Conservation (phyloP, 1,140 invertebrate species). For the Lasaia peninsularis region DNA sequence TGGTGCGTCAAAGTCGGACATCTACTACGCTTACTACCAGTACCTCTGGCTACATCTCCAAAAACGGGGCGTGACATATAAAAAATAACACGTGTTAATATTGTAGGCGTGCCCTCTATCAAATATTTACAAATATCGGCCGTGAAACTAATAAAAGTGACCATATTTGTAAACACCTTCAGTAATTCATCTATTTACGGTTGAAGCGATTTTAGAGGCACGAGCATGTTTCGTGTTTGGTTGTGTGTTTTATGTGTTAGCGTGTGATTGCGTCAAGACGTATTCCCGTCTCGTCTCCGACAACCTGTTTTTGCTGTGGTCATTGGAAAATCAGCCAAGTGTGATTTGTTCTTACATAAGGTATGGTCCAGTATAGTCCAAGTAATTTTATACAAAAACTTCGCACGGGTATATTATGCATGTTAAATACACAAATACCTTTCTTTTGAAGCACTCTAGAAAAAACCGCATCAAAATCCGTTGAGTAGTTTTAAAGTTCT, state of each 20-base stretch:
- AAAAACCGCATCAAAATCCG: no score
- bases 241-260: constrained; percentile 49
- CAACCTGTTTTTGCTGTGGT: constrained; percentile 41
- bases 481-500: no score
- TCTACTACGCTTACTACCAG: no score
- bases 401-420: no score
- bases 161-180: constrained; percentile 7
- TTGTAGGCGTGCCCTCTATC: background rate
- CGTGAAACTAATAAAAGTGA: background rate
- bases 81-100: background rate
- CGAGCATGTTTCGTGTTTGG: constrained; percentile 9
- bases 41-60: background rate
- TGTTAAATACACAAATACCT: no score
- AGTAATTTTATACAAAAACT: no score
- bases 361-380: no score
- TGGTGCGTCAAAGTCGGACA: no score
- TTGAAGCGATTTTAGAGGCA: constrained; percentile 4
- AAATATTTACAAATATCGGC: constrained; percentile 8
- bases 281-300: constrained; percentile 33
- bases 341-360: no score
- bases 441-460: no score
- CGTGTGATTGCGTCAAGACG: constrained; percentile 50
- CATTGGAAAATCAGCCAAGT: constrained; percentile 17
- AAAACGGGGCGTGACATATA: no score
- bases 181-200: background rate